Evolutionary conservation across 2,113 vertebrate genomes (phyloP).

Genomic region (Pipra filicauda): DNA sequence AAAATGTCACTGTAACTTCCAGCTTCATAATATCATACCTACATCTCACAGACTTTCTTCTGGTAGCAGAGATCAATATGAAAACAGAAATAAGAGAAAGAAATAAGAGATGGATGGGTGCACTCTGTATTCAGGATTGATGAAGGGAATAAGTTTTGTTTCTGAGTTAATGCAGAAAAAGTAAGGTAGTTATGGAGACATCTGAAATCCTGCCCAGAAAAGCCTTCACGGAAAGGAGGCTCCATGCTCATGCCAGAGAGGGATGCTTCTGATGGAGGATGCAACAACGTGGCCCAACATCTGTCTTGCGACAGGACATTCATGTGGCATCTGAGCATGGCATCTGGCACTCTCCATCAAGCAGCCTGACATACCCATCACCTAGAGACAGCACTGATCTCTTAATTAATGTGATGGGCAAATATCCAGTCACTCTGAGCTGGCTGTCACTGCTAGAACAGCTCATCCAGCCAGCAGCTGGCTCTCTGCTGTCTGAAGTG

Average conservation of each 20-base stretch:
- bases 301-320: neutral
- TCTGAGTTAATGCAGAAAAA: neutral
- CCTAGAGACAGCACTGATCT: neutral
- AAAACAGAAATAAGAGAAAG: conserved; percentile 1
- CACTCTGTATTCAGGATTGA: neutral
- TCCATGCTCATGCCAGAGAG: neutral
- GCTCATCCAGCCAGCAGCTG: neutral
- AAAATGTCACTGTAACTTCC: neutral
- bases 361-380: neutral
- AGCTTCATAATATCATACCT: neutral
- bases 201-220: neutral
- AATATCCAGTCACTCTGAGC: neutral
- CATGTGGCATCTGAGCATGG: neutral
- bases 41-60: neutral
- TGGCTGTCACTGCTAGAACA: neutral
- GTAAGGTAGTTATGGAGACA: neutral
- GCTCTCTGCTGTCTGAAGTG: neutral
- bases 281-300: neutral
- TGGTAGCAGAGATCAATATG: neutral
- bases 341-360: neutral
- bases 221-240: neutral
- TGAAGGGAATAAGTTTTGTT: neutral
- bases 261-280: neutral
- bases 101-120: neutral
- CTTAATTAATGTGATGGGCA: neutral